phyloP scores from a whole-genome alignment of 2,888 invertebrate genomes.

The Drosophila kanekoi region DNA sequence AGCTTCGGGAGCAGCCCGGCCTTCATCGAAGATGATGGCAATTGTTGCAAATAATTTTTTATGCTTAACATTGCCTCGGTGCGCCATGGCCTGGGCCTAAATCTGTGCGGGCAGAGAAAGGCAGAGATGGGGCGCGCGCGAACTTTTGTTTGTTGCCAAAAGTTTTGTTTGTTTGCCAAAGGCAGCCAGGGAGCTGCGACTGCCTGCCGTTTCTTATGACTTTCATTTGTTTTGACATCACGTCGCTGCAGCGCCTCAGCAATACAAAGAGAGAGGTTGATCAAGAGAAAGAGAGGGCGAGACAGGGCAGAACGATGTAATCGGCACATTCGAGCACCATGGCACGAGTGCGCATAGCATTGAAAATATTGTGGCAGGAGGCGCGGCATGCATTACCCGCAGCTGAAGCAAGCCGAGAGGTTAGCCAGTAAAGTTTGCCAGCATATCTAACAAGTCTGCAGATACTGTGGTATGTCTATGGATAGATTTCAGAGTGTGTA shows the following conservation, averaged over 20 bases:
- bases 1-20: conserved; percentile 10
- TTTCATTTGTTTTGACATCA: conserved; percentile 80
- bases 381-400: conserved; percentile 51
- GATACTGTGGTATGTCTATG: no score
- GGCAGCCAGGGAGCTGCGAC: conserved; percentile 52
- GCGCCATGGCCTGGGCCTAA: conserved; percentile 7
- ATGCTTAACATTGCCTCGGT: conserved; percentile 62
- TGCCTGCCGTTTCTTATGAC: conserved; percentile 66
- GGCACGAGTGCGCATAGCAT: conserved; percentile 54
- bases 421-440: conserved; percentile 16
- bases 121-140: conserved; percentile 25
- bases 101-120: neutral
- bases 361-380: conserved; percentile 16
- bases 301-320: conserved; percentile 38
- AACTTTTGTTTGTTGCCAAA: conserved; percentile 75
- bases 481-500: no score
- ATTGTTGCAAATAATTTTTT: conserved; percentile 80
- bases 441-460: neutral
- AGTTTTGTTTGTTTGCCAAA: conserved; percentile 71
- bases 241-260: conserved; percentile 57
- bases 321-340: conserved; percentile 60
- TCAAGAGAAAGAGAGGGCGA: conserved; percentile 5
- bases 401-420: conserved; percentile 39
- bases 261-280: neutral
- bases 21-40: conserved; percentile 67